A percentile compares a stretch with the other conserved stretches of the same genome.
phyloP scores from a whole-genome alignment of 2,888 invertebrate genomes.

The Mongoloraphidia duomilia region DNA sequence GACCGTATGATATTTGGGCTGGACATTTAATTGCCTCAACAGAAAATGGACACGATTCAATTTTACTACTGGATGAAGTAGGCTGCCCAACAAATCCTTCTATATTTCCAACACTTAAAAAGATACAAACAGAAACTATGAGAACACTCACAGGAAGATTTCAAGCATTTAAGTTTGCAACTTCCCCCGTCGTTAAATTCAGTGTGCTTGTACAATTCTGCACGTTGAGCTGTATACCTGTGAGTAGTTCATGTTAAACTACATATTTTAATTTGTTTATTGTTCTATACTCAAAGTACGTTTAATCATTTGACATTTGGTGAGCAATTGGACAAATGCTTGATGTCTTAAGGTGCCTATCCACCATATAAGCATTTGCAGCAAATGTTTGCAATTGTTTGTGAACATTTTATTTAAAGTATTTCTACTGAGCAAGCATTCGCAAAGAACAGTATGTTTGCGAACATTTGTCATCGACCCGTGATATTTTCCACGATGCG shows the following conservation, averaged over 20 bases:
- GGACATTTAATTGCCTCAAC: conserved; percentile 70
- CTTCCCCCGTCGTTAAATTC: conserved; percentile 69
- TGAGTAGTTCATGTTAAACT: conserved; percentile 24
- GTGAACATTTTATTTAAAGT: too few relatives aligned
- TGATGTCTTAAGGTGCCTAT: neutral
- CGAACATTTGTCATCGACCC: too few relatives aligned
- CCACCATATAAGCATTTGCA: neutral
- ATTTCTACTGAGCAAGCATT: too few relatives aligned
- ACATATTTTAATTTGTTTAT: too few relatives aligned
- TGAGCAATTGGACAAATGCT: neutral
- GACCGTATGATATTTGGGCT: conserved; percentile 50
- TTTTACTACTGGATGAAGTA: conserved; percentile 55
- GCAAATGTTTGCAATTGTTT: too few relatives aligned
- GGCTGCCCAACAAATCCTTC: conserved; percentile 66
- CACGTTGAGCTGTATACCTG: conserved; percentile 48
- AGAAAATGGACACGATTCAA: conserved; percentile 55
- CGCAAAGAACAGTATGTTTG: too few relatives aligned
- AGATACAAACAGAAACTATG: conserved; percentile 23
- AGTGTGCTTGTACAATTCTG: conserved; percentile 74
- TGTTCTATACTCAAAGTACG: neutral
- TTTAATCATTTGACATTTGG: neutral
- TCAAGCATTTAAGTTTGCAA: conserved; percentile 76
- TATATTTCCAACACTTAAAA: conserved; percentile 34
- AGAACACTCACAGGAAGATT: conserved; percentile 45
- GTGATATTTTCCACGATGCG: too few relatives aligned